phyloP scores from a whole-genome alignment of 2,113 vertebrate genomes.

The Bufo gargarizans region DNA sequence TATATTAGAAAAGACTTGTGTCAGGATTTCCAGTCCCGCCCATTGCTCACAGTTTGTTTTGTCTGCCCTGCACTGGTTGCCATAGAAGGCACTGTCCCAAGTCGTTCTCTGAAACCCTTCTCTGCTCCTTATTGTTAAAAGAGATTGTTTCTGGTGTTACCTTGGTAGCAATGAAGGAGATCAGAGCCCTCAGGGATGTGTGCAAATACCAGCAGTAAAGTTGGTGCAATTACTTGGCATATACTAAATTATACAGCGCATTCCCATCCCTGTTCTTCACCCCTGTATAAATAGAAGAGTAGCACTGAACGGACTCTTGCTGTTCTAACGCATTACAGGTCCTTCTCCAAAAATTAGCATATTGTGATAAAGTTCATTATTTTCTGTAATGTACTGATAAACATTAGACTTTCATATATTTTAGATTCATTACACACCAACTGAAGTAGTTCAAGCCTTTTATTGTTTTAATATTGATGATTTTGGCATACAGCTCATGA shows the following conservation, averaged over 20 bases:
- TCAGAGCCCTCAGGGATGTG: slow-evolving; percentile 53
- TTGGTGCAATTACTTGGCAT: not conserved
- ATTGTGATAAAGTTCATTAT: too few species aligned
- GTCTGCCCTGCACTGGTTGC: slow-evolving; percentile 58
- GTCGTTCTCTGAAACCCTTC: slow-evolving; percentile 46
- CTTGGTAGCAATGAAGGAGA: slow-evolving; percentile 62
- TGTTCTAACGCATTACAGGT: too few species aligned
- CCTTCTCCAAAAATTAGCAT: too few species aligned
- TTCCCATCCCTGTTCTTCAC: not conserved
- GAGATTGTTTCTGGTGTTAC: slow-evolving; percentile 69
- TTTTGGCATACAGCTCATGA: too few species aligned
- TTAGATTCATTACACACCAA: too few species aligned
- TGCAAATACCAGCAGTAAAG: slow-evolving; percentile 38
- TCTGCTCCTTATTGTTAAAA: slow-evolving; percentile 54
- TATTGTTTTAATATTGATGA: too few species aligned
- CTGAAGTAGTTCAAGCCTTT: too few species aligned
- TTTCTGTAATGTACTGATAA: too few species aligned
- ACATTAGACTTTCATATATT: too few species aligned
- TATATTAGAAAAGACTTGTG: not conserved
- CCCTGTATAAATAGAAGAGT: too few species aligned
- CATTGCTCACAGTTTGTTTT: slow-evolving; percentile 57
- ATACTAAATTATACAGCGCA: not conserved
- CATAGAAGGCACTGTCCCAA: slow-evolving; percentile 57
- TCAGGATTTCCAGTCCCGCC: not conserved
- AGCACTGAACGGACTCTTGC: too few species aligned